These are phyloP conservation scores for Bombylius discolor DNA, from an alignment of 2,888 invertebrate genomes.

Conservation along the genomic window DNA sequence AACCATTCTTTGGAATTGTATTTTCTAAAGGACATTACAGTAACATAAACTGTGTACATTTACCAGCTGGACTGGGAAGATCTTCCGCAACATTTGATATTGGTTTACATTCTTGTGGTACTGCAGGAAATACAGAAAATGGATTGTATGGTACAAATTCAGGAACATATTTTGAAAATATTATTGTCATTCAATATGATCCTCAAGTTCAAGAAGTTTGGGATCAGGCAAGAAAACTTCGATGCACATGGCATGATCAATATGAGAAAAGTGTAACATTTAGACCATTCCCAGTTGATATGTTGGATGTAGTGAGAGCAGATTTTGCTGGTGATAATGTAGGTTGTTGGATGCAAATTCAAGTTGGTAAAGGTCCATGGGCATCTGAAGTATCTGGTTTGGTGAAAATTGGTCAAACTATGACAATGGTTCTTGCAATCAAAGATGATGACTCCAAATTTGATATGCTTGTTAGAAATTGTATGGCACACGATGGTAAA, in stretches of 20 bases:
- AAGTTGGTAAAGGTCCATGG: slow-evolving; percentile 91
- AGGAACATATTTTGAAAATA: slow-evolving; percentile 87
- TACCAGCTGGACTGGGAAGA: slow-evolving; percentile 77
- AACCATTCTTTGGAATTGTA: slow-evolving; percentile 89
- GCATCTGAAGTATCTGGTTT: slow-evolving; percentile 88
- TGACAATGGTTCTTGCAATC: slow-evolving; percentile 93
- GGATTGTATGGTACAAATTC: slow-evolving; percentile 78
- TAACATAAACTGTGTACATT: slow-evolving; percentile 80
- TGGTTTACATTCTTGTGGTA: slow-evolving; percentile 82
- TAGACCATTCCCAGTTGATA: slow-evolving; percentile 87
- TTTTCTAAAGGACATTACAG: slow-evolving; percentile 92
- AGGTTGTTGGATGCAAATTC: slow-evolving; percentile 96
- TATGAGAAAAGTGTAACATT: slow-evolving; percentile 93
- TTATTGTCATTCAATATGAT: slow-evolving; percentile 86
- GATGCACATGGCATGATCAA: slow-evolving; percentile 92
- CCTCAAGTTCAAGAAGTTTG: slow-evolving; percentile 89
- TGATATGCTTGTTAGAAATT: slow-evolving; percentile 88
- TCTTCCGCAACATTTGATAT: slow-evolving; percentile 82
- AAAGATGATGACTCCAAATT: slow-evolving; percentile 92
- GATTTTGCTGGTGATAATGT: slow-evolving; percentile 93
- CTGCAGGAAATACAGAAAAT: slow-evolving; percentile 82
- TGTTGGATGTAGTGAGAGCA: slow-evolving; percentile 87
- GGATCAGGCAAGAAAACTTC: slow-evolving; percentile 84
- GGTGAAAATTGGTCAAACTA: slow-evolving; percentile 89
- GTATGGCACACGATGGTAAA: slow-evolving; percentile 89